Conservation (phyloP, 2,888 invertebrate species). For the Orthonychiurus folsomi region DNA sequence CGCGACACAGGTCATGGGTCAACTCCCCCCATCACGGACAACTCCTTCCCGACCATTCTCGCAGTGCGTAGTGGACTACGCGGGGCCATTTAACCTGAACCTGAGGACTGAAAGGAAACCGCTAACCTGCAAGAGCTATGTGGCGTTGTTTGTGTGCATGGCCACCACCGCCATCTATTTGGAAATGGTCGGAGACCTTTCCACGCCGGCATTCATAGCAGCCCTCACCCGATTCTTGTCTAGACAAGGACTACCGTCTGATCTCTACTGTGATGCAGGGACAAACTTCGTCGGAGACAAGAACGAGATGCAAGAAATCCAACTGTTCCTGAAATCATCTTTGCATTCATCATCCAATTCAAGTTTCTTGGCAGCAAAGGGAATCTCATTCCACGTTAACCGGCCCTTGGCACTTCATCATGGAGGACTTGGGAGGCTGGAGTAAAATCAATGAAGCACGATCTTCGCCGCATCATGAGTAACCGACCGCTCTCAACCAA, state of each 20-base stretch:
- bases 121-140: background rate
- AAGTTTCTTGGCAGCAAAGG: background rate
- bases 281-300: constrained; percentile 6
- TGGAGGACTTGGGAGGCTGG: constrained; percentile 18
- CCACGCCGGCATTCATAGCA: background rate
- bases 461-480: background rate
- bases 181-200: background rate
- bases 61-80: background rate
- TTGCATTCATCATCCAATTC: background rate
- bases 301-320: constrained; percentile 10
- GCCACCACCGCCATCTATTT: background rate
- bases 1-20: background rate
- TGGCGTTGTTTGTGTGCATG: background rate
- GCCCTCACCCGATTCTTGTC: constrained; percentile 1
- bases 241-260: background rate
- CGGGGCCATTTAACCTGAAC: background rate
- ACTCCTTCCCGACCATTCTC: background rate
- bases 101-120: background rate
- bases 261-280: constrained; percentile 11
- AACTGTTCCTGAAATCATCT: background rate
- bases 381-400: constrained; percentile 12
- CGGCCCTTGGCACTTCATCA: constrained; percentile 13
- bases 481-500: background rate
- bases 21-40: background rate
- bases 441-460: constrained; percentile 5